Evolutionary conservation across 2,797 vertebrate species (phyloP).

Genomic region (Linurgus olivaceus): DNA sequence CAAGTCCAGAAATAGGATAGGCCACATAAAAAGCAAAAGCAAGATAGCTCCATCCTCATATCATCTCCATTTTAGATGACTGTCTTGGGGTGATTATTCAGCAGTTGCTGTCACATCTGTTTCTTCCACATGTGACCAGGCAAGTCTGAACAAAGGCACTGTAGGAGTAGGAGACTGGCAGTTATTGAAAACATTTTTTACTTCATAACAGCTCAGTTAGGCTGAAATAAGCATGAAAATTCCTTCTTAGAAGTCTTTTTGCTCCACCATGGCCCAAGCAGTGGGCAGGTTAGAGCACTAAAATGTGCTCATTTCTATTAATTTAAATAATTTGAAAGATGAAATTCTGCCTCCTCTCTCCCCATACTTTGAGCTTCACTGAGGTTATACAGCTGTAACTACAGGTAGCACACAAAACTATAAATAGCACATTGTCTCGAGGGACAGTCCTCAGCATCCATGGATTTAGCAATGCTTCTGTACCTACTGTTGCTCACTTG

Average conservation of each 20-base stretch:
- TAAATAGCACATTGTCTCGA: not conserved
- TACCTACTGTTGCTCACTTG: not conserved
- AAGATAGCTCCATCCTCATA: not conserved
- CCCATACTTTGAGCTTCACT: not conserved
- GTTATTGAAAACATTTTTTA: not conserved
- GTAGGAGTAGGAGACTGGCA: not conserved
- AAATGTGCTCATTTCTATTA: not conserved
- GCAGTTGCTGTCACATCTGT: constrained; percentile 21
- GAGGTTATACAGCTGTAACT: not conserved
- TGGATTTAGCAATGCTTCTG: not conserved
- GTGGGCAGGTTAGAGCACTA: not conserved
- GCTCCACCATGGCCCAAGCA: fast-evolving
- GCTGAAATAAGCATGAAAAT: not conserved
- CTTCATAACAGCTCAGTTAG: not conserved
- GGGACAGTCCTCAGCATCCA: not conserved
- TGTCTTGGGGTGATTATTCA: constrained; percentile 13
- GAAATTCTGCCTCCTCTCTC: not conserved
- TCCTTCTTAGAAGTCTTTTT: not conserved
- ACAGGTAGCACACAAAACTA: not conserved
- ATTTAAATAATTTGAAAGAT: not conserved
- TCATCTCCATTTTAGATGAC: not conserved
- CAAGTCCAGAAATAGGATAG: not conserved
- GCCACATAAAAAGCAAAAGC: not conserved
- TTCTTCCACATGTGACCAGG: not conserved
- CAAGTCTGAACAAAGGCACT: not conserved